phyloP scores from a whole-genome alignment of 1,140 invertebrate species.

The Temnothorax longispinosus region DNA sequence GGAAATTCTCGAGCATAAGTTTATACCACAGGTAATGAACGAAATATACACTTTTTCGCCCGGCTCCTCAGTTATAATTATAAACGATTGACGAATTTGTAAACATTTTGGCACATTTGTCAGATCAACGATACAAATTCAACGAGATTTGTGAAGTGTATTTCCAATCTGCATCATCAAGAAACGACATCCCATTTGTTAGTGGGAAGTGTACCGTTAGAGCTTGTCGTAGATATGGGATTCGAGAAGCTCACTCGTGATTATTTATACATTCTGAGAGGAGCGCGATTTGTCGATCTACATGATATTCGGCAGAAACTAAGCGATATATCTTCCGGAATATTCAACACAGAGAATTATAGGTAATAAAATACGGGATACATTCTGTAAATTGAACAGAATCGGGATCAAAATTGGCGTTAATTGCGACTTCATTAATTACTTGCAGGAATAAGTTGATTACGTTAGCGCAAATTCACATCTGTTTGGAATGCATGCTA shows the following conservation, averaged over 20 bases:
- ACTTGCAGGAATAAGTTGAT: constrained; percentile 75
- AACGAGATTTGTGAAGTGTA: constrained; percentile 75
- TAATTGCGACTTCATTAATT: constrained; percentile 30
- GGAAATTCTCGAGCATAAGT: constrained; percentile 63
- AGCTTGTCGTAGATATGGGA: constrained; percentile 80
- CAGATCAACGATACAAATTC: constrained; percentile 75
- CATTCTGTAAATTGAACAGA: constrained; percentile 1
- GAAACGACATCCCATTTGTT: constrained; percentile 68
- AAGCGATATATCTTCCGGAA: constrained; percentile 52
- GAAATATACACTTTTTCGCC: background rate
- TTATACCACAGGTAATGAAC: constrained; percentile 59
- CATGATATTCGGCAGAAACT: constrained; percentile 74
- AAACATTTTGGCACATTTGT: constrained; percentile 12
- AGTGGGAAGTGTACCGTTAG: constrained; percentile 75
- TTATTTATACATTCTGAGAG: constrained; percentile 78
- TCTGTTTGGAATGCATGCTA: constrained; percentile 80
- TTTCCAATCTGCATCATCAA: constrained; percentile 66
- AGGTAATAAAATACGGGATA: constrained; percentile 63
- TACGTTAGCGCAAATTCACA: constrained; percentile 77
- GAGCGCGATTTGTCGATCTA: constrained; percentile 70
- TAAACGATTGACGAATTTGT: background rate
- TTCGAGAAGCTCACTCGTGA: constrained; percentile 81
- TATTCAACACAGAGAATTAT: constrained; percentile 75
- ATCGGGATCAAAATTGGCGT: background rate
- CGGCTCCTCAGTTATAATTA: background rate